A percentile compares a stretch with the other conserved stretches of the same genome.
phyloP scores from a whole-genome alignment of 1,140 invertebrate species.

The Drosophila sechellia region DNA sequence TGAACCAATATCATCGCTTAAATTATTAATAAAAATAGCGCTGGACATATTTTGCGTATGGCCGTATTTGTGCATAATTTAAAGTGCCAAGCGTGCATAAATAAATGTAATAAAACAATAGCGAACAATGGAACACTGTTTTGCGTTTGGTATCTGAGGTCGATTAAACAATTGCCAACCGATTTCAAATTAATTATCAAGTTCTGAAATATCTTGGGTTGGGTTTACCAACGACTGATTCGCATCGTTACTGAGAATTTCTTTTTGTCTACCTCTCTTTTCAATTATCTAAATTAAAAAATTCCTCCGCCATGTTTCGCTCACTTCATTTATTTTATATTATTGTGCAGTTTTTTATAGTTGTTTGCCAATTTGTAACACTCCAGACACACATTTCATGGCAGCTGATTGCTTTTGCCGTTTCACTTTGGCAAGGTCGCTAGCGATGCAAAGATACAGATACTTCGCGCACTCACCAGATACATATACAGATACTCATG shows the following conservation, averaged over 20 bases:
- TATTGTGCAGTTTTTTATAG: slow-evolving; percentile 45
- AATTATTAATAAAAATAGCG: slow-evolving; percentile 44
- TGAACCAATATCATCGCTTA: slow-evolving; percentile 44
- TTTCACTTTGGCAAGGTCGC: slow-evolving; percentile 66
- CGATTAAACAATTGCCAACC: slow-evolving; percentile 53
- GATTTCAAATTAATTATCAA: slow-evolving; percentile 43
- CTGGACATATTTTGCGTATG: slow-evolving; percentile 23
- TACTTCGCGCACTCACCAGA: slow-evolving; percentile 26
- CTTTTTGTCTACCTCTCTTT: slow-evolving; percentile 34
- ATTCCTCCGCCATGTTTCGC: slow-evolving; percentile 62
- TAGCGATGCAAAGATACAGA: slow-evolving; percentile 37
- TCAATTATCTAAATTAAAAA: slow-evolving; percentile 83
- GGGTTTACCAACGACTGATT: background rate
- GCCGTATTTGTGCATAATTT: slow-evolving; percentile 28
- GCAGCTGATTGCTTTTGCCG: slow-evolving; percentile 62
- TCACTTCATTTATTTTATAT: slow-evolving; percentile 32
- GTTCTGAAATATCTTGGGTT: slow-evolving; percentile 7
- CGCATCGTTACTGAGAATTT: slow-evolving; percentile 40
- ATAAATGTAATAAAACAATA: slow-evolving; percentile 1
- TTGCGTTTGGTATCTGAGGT: background rate
- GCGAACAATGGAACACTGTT: background rate
- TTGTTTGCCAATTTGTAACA: slow-evolving; percentile 63
- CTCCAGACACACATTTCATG: slow-evolving; percentile 53
- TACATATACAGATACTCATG: slow-evolving; percentile 33
- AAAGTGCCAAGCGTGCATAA: slow-evolving; percentile 1